A percentile compares a stretch with the other conserved stretches of the same genome.
Evolutionary conservation across 2,113 vertebrate species (phyloP).

Genomic region (Elephas maximus): DNA sequence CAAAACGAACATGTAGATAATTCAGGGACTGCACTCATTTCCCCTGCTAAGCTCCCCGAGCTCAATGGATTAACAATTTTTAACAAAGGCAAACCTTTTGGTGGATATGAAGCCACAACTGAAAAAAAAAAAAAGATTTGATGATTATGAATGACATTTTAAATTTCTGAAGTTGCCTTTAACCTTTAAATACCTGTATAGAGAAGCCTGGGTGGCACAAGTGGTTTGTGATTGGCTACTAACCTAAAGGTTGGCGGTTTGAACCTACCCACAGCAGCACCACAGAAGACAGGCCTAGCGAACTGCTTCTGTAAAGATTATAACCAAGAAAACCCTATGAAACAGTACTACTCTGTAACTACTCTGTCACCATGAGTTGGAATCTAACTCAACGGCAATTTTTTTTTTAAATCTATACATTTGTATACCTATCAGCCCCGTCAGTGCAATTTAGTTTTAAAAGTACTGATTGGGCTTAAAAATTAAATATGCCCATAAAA

Average conservation of each 20-base stretch:
- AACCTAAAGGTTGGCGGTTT: not conserved
- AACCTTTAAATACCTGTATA: conserved; percentile 2
- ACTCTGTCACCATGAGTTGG: not conserved
- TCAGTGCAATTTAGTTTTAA: conserved; percentile 20
- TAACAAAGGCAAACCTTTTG: conserved; percentile 40
- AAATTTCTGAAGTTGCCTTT: conserved; percentile 25
- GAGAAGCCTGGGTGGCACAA: not conserved
- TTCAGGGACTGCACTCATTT: conserved; percentile 23
- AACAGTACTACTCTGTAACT: not conserved
- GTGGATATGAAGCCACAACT: conserved; percentile 9
- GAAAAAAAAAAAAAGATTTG: not conserved
- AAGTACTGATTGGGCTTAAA: conserved; percentile 46
- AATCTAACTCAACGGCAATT: not conserved
- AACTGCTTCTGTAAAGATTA: not conserved
- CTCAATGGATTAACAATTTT: conserved; percentile 12
- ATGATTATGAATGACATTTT: conserved; percentile 5
- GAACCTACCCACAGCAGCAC: not conserved
- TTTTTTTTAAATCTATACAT: not conserved
- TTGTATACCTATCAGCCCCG: not conserved
- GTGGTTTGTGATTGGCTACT: not conserved
- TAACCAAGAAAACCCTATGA: not conserved
- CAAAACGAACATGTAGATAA: conserved; percentile 31
- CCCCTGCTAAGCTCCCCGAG: not conserved
- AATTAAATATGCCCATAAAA: conserved; percentile 20
- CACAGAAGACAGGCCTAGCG: not conserved